These are phyloP conservation scores for Dipodomys spectabilis DNA, from an alignment of 2,113 vertebrate species.

Conservation along the genomic window DNA sequence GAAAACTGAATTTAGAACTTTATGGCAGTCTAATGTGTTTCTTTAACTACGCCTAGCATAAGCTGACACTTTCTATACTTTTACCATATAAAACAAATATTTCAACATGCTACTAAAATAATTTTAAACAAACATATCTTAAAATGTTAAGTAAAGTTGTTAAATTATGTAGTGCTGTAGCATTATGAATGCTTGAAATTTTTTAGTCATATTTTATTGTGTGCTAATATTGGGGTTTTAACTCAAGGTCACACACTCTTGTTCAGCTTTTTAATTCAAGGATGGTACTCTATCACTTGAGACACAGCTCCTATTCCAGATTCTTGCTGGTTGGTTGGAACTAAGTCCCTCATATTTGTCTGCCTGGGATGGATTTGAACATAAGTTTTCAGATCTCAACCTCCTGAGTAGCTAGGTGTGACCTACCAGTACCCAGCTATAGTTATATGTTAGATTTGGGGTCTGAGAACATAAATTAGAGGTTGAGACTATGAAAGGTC, in stretches of 20 bases:
- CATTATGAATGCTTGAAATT: conserved; percentile 28
- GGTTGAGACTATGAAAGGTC: not conserved
- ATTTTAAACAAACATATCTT: conserved; percentile 63
- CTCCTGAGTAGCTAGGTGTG: no score
- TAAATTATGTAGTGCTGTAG: conserved; percentile 24
- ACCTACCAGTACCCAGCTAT: no score
- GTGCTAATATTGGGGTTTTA: not conserved
- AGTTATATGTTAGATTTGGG: no score
- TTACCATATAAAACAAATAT: not conserved
- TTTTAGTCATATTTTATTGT: not conserved
- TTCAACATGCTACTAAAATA: conserved; percentile 31
- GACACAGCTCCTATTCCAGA: no score
- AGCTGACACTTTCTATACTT: conserved; percentile 35
- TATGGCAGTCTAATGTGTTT: conserved; percentile 14
- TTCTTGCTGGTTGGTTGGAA: no score
- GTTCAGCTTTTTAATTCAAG: no score
- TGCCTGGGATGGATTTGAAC: no score
- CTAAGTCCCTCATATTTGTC: no score
- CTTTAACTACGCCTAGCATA: conserved; percentile 44
- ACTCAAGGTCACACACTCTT: not conserved
- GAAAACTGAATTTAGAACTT: conserved; percentile 52
- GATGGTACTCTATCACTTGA: no score
- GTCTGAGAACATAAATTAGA: no score
- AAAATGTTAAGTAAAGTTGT: conserved; percentile 33
- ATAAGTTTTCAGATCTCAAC: no score